Conservation (phyloP, 2,888 invertebrate genomes). For the Heliconius charithonia region DNA sequence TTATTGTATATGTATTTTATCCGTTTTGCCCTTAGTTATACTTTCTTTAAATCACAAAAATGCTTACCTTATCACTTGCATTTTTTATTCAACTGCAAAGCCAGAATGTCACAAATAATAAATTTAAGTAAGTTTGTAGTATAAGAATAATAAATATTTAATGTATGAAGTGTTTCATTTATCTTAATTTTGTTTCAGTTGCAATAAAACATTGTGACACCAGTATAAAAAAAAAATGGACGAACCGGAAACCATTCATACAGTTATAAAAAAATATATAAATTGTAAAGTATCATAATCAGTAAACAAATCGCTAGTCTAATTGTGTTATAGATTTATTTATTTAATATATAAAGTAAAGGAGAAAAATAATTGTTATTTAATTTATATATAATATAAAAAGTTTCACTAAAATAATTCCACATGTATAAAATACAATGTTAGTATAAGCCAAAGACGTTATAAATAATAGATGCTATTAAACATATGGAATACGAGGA, state of each 20-base stretch:
- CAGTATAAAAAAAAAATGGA: slow-evolving; percentile 62
- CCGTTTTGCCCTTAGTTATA: too few species aligned
- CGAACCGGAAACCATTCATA: slow-evolving; percentile 57
- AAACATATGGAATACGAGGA: slow-evolving; percentile 56
- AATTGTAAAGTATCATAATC: slow-evolving; percentile 59
- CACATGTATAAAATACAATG: slow-evolving; percentile 52
- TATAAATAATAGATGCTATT: slow-evolving; percentile 58
- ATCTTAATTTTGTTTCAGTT: slow-evolving; percentile 56
- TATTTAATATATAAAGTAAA: slow-evolving; percentile 19
- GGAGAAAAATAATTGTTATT: neutral
- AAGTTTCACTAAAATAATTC: slow-evolving; percentile 43
- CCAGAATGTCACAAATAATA: too few species aligned
- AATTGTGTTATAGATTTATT: slow-evolving; percentile 40
- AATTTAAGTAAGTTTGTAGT: too few species aligned
- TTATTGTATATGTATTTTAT: too few species aligned
- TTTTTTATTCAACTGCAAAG: too few species aligned
- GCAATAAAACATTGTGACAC: slow-evolving; percentile 46
- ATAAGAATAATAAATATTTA: too few species aligned
- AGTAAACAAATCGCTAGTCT: slow-evolving; percentile 45
- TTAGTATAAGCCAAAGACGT: slow-evolving; percentile 46
- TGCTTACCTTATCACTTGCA: too few species aligned
- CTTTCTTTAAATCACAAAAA: too few species aligned
- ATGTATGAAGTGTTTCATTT: neutral
- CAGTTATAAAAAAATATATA: slow-evolving; percentile 53
- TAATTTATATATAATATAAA: slow-evolving; percentile 12